Evolutionary conservation across 2,797 vertebrate species (phyloP), one percentile per base, ranked within the genome.

Genomic region (Rhyacichthys aspro): DNA sequence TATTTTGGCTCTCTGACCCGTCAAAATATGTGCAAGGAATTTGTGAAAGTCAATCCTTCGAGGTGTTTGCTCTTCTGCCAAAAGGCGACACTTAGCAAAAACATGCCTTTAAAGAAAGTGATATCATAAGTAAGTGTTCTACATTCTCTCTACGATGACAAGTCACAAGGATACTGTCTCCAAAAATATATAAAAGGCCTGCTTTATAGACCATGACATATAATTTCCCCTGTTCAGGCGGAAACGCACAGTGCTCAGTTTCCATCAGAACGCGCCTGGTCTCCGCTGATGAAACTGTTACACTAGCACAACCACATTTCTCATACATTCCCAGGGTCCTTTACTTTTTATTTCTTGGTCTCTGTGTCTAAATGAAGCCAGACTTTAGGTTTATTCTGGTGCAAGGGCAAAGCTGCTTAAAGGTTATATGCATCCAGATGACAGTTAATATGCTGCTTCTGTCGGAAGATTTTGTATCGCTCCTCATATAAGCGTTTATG

Each of bases 121-220:
- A 81, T 74, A 63, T 76, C 67, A 58, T 65, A 62, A 81, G 46
- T 39, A 43, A 71, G 45, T 46, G 41, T 74, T 73, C 53, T 59
- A 76, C 79, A 74, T 63, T 61, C 50, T 34, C 48, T 5, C 58
- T 45, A 74, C 81, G 69, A 59, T 67, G 76, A 81, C 69, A 58
- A 82, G 71, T 65, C 72, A 48, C 67, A 52, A 78, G 83, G 73
- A 87, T 70, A 59, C 65, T 41, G 65, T 81, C 79, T 79, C 64
- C 55, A 59, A 79, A 81, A 84, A 81, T 81, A 72, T 77, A 81
- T 80, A 53, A 78, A 80, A 79, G 59, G 46, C 33, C 52, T 55
- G 72, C 57, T 86, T 89, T 83, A 86, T 88, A 76, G 84, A 79
- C 66, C 78, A 58, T 86, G 87, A 81, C 87, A 85, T 79, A 84